Conservation (phyloP, 2,113 vertebrate species). For the Gymnorhina tibicen region DNA sequence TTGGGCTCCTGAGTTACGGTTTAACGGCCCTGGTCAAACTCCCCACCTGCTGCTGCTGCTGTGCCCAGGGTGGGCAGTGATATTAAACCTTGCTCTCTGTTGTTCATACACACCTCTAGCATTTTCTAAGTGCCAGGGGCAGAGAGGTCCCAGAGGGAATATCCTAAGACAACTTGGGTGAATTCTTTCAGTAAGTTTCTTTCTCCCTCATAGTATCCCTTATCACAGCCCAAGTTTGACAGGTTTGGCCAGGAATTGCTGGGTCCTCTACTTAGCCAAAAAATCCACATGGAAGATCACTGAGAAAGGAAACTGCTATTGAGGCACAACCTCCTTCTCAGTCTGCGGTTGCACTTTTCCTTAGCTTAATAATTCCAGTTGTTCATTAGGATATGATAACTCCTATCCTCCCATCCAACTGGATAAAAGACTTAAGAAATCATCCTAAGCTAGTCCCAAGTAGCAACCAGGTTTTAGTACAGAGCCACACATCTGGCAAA, state of each 20-base stretch:
- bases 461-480: not conserved
- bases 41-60: not conserved
- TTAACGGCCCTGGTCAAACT: not conserved
- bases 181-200: not conserved
- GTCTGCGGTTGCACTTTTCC: not conserved
- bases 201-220: not conserved
- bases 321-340: not conserved
- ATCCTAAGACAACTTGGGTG: not conserved
- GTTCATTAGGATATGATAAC: not conserved
- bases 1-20: not conserved
- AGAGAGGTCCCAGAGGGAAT: not conserved
- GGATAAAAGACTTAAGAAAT: not conserved
- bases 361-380: not conserved
- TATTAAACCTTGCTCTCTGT: not conserved
- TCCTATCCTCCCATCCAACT: not conserved
- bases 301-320: not conserved
- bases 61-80: not conserved
- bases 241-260: not conserved
- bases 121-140: not conserved
- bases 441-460: not conserved
- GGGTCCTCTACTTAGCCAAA: not conserved
- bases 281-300: not conserved
- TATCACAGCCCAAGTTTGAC: not conserved
- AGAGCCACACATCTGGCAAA: not conserved
- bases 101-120: not conserved